Evolutionary conservation across 2,113 vertebrate species (phyloP).

Genomic region (Eolophus roseicapilla): DNA sequence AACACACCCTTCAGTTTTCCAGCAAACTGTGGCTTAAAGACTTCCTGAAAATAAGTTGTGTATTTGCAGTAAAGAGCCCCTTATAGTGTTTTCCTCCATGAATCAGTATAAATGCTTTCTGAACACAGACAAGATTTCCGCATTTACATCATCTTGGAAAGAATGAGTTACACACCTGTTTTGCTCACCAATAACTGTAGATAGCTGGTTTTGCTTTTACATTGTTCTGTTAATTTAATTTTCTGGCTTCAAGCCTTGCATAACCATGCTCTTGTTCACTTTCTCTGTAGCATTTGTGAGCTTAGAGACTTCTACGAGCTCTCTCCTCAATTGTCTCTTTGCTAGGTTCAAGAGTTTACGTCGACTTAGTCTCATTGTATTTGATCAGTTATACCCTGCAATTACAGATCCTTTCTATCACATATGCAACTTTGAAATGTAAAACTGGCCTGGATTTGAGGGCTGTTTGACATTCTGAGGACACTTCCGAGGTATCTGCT

Average conservation of each 20-base stretch:
- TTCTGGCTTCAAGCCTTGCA: not conserved
- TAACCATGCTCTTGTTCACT: not conserved
- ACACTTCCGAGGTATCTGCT: not conserved
- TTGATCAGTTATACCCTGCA: not conserved
- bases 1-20: rapidly evolving
- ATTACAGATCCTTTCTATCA: not conserved
- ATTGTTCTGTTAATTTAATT: not conserved
- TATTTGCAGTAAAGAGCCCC: not conserved
- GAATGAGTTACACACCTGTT: not conserved
- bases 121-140: not conserved
- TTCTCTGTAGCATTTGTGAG: not conserved
- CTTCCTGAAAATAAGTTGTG: not conserved
- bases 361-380: not conserved
- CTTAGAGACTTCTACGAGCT: not conserved
- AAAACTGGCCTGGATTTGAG: not conserved
- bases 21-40: not conserved
- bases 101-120: not conserved
- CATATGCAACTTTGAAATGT: not conserved
- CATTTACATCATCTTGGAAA: not conserved
- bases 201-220: not conserved
- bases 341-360: not conserved
- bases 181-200: not conserved
- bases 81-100: not conserved
- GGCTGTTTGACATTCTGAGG: not conserved
- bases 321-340: not conserved